Evolutionary conservation across 2,888 invertebrate genomes (phyloP), one percentile per base, ranked within the genome.

Genomic region (Pandemis cinnamomeana): DNA sequence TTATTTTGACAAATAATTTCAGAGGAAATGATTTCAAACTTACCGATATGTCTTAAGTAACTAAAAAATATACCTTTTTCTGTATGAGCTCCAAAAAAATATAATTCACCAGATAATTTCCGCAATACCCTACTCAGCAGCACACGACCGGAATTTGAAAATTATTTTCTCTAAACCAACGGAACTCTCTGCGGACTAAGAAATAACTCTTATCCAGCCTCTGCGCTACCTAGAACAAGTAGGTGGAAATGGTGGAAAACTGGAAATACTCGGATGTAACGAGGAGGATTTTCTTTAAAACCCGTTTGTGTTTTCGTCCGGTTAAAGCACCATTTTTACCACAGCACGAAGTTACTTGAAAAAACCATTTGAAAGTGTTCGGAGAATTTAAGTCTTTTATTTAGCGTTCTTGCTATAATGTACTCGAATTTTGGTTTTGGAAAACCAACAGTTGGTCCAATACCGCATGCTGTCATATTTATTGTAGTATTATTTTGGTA

Each of bases 211-310:
- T 53, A 48, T 15, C 42, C 42, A 58, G 44, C 48, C 61, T 44
- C 27, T 13, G 27, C 42, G 11, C 13, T 53, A 44, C 53, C 10
- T 67, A 15, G 13, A 53, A 68, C 62, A 67, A 51, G 62, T 68
- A 68, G 44, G 27, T n/a, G 11, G 8, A 53, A 55, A 55, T n/a
- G 15, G 55, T 55, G 8, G 55, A 46, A 46, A 46, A 46, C 46
- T 36, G 20, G 10, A 44, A 55, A 72, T 11, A 46, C 62, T 72
- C 53, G 62, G 55, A 20, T 11, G 62, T 53, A 67, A 67, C 67
- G 62, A 62, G 67, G 15, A 36, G 46, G 53, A 62, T 72, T 67
- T 72, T 67, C 44, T 68, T 61, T 67, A 67, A 68, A 67, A 68
- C 62, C 42, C n/a, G 7, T 66, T 66, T 20, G 51, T 67, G 58